phyloP scores from a whole-genome alignment of 2,113 vertebrate species.

The Accipiter virgatus region DNA sequence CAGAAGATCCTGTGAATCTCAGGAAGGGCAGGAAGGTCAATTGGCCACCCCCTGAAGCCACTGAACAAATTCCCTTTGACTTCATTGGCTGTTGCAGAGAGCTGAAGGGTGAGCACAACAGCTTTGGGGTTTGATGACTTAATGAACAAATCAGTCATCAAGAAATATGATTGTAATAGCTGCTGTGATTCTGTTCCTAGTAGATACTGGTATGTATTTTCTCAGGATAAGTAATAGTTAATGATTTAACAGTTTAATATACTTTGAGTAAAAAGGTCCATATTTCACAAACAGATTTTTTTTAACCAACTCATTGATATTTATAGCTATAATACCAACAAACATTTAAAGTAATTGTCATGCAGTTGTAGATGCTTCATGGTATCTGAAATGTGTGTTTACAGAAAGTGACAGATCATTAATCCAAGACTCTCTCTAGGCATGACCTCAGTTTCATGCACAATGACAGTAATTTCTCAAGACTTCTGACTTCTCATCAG shows the following conservation, averaged over 20 bases:
- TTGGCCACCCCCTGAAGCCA: not conserved
- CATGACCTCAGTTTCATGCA: not conserved
- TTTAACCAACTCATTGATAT: not conserved
- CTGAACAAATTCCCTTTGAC: not conserved
- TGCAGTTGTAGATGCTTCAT: not conserved
- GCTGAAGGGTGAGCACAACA: not conserved
- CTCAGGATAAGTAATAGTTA: not conserved
- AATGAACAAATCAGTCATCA: not conserved
- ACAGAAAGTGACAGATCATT: slow-evolving; percentile 58
- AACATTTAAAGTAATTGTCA: slow-evolving; percentile 28
- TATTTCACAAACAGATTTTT: not conserved
- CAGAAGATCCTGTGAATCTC: not conserved
- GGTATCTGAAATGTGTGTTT: slow-evolving; percentile 43
- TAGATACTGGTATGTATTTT: not conserved
- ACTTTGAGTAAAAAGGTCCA: not conserved
- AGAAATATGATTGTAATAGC: not conserved
- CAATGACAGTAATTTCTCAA: slow-evolving; percentile 49
- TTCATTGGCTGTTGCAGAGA: not conserved
- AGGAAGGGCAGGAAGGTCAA: not conserved
- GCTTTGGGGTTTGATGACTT: not conserved
- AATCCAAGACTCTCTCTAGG: slow-evolving; percentile 29
- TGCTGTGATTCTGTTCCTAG: not conserved
- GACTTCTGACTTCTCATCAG: slow-evolving; percentile 34
- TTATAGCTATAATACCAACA: not conserved
- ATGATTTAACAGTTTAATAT: not conserved